phyloP scores from a whole-genome alignment of 2,797 vertebrate genomes.

The Merluccius polli region DNA sequence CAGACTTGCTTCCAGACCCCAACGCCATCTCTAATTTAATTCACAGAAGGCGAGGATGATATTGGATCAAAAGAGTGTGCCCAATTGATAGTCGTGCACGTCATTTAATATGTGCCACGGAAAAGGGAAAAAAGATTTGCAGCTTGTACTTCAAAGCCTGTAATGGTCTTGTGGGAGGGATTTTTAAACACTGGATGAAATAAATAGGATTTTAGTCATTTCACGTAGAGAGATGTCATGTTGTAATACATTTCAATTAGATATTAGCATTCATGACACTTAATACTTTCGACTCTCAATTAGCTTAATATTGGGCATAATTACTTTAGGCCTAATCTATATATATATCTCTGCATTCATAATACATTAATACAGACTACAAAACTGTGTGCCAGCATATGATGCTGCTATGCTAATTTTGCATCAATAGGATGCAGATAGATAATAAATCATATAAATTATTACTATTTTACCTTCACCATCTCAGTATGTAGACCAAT shows the following conservation, averaged over 20 bases:
- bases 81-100: not conserved
- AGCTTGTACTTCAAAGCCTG: slow-evolving; percentile 22
- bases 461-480: not conserved
- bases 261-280: not conserved
- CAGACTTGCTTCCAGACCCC: no score
- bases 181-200: not conserved
- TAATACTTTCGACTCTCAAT: not conserved
- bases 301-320: not conserved
- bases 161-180: not conserved
- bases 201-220: no score
- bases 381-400: not conserved
- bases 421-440: not conserved
- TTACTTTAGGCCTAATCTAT: not conserved
- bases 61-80: slow-evolving; percentile 28
- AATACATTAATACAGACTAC: not conserved
- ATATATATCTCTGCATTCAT: not conserved
- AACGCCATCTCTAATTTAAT: not conserved
- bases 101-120: slow-evolving; percentile 10
- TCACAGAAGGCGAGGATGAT: slow-evolving; percentile 9
- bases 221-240: not conserved
- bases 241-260: not conserved
- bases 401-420: not conserved
- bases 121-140: not conserved
- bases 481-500: not conserved
- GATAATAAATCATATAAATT: no score